Evolutionary conservation across 2,113 vertebrate species (phyloP), one percentile per base, ranked within the genome.

Genomic region (Podarcis muralis): DNA sequence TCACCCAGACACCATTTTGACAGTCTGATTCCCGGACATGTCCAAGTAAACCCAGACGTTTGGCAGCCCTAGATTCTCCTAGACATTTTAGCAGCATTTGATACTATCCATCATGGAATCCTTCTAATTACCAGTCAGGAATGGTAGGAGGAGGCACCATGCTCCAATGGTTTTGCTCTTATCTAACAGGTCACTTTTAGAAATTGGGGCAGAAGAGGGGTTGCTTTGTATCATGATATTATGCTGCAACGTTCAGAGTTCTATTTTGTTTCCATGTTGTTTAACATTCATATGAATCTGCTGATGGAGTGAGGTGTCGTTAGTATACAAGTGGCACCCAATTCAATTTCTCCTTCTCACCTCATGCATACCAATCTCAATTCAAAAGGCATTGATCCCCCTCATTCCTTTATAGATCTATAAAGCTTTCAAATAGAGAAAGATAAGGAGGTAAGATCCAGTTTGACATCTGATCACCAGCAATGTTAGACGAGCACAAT

Each of bases 341-440:
- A 13, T 23, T 43, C 40, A 43, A 43, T 77, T 11, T 43, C 12
- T 43, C 40, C 25, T 77, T 89, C 89, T 94, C 95, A 96, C 95
- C 94, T 97, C 96, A 90, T 90, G 84, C 78, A 84, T 92, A 91
- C 84, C 92, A 12, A 88, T 93, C 93, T 95, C 96, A 95, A 96
- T 96, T 95, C 95, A 95, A 92, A 79, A 16, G 11, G 20, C 86
- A 94, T 80, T 84, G 88, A 80, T 82, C 87, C 86, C 68, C 48
- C 79, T 89, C 86, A 87, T 95, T 88, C 92, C 93, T 94, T 68
- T 68, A 40, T 30, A 66, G 18, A 80, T 91, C 89, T 90, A 85
- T 78, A 89, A 93, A 74, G 83, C 68, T 92, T 59, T 12, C 59
- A 83, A 92, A 90, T 78, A 88, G 81, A 89, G 18, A 2, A 48